Evolutionary conservation across 2,113 vertebrate genomes (phyloP).

Genomic region (Ctenomys sociabilis): DNA sequence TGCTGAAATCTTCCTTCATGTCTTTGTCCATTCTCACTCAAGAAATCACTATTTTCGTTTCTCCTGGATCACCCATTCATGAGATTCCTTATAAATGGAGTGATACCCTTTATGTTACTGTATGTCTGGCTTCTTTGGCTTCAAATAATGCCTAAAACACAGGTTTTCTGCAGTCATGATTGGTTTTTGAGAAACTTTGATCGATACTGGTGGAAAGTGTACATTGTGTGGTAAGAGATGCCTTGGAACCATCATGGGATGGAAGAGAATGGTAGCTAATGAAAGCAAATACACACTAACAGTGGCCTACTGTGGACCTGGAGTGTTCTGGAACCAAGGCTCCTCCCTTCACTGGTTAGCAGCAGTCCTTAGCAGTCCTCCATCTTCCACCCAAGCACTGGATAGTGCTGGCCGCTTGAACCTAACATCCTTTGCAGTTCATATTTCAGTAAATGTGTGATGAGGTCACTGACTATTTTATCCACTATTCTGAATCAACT

Average conservation of each 20-base stretch:
- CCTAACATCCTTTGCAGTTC: background rate
- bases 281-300: background rate
- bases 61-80: background rate
- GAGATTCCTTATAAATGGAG: slow-evolving; percentile 6
- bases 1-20: background rate
- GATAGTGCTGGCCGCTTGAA: background rate
- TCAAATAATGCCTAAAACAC: background rate
- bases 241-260: background rate
- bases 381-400: background rate
- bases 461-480: background rate
- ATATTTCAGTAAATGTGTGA: background rate
- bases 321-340: background rate
- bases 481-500: background rate
- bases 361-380: background rate
- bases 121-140: slow-evolving; percentile 3
- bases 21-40: background rate
- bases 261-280: background rate
- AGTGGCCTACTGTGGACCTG: background rate
- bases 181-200: slow-evolving; percentile 33
- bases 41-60: background rate
- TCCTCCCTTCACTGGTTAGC: background rate
- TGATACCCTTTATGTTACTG: background rate
- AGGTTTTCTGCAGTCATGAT: background rate
- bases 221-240: background rate
- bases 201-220: background rate